These are phyloP conservation scores for Telenomus remus DNA, from an alignment of 1,140 invertebrate species.

Conservation along the genomic window DNA sequence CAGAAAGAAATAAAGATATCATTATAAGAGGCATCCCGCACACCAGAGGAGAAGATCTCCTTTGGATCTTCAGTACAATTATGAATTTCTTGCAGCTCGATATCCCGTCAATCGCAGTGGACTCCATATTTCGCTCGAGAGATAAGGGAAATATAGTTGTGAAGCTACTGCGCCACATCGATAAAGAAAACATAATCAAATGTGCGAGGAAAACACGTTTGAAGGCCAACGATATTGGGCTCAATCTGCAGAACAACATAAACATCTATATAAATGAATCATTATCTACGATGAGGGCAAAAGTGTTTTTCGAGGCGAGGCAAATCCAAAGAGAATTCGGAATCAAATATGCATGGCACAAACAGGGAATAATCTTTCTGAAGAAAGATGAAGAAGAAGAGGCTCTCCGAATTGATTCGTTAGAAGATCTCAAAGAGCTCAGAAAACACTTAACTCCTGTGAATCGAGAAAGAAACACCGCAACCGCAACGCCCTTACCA, in stretches of 20 bases:
- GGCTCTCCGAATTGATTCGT: background rate
- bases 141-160: background rate
- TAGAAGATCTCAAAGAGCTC: background rate
- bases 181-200: background rate
- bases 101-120: background rate
- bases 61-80: background rate
- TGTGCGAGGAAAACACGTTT: background rate
- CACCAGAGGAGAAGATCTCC: background rate
- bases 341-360: conserved; percentile 4
- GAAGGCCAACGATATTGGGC: conserved; percentile 2
- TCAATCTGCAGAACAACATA: background rate
- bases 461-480: too few species aligned
- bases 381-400: background rate
- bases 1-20: background rate
- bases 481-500: background rate
- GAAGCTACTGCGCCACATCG: background rate
- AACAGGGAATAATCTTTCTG: background rate
- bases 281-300: background rate
- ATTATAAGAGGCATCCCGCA: background rate
- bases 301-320: conserved; percentile 5
- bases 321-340: conserved; percentile 9
- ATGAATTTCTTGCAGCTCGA: background rate
- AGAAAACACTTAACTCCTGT: background rate
- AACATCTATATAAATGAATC: conserved; percentile 14
- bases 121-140: conserved; percentile 8